These are phyloP conservation scores for Scaptomyza hsui DNA, from an alignment of 1,140 invertebrate genomes.

Conservation along the genomic window DNA sequence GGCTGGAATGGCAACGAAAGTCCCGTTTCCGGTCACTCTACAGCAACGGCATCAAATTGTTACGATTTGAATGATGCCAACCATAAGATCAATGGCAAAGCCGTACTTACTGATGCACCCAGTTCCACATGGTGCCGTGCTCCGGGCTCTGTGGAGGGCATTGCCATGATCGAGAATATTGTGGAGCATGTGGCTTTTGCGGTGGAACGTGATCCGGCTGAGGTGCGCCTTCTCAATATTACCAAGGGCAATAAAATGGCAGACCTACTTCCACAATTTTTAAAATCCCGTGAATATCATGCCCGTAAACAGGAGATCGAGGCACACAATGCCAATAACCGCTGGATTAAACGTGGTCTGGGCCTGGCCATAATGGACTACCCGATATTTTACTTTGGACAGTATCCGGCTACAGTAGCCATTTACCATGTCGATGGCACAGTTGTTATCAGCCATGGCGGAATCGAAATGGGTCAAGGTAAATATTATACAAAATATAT, in stretches of 20 bases:
- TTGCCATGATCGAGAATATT: conserved; percentile 90
- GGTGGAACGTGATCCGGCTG: conserved; percentile 88
- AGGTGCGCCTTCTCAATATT: conserved; percentile 88
- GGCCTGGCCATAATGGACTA: conserved; percentile 86
- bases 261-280: conserved; percentile 75
- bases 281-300: conserved; percentile 84
- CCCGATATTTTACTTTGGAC: conserved; percentile 84
- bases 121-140: conserved; percentile 87
- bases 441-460: conserved; percentile 88
- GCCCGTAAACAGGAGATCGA: conserved; percentile 85
- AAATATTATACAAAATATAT: neutral
- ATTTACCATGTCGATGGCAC: conserved; percentile 89
- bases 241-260: conserved; percentile 77
- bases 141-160: conserved; percentile 88
- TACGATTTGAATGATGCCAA: conserved; percentile 85
- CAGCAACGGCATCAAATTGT: conserved; percentile 85
- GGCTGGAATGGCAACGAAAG: conserved; percentile 87
- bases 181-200: conserved; percentile 91
- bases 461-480: conserved; percentile 91
- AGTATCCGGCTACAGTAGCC: conserved; percentile 86
- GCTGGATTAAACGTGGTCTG: conserved; percentile 89
- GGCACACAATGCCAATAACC: conserved; percentile 86
- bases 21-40: conserved; percentile 77
- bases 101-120: conserved; percentile 87
- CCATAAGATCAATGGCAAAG: conserved; percentile 85